These are phyloP conservation scores for Linyphia triangularis DNA, from an alignment of 2,888 invertebrate genomes.

Conservation along the genomic window DNA sequence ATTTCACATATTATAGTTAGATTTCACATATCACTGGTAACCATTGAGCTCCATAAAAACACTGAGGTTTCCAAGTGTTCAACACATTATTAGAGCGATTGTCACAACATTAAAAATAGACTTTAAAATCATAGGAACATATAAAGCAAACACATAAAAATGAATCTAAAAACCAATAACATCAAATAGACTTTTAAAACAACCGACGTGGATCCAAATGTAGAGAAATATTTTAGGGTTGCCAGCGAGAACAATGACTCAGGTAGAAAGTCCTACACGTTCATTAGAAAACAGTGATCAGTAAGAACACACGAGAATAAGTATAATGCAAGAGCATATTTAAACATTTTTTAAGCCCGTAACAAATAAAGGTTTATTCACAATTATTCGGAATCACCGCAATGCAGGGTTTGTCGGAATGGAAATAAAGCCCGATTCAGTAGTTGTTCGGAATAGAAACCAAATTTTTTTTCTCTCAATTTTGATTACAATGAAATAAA, in stretches of 20 bases:
- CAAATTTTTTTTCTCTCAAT: too few relatives aligned
- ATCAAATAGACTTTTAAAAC: neutral
- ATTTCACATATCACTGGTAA: conserved; percentile 45
- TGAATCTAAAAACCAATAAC: conserved; percentile 3
- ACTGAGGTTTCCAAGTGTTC: conserved; percentile 45
- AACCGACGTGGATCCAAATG: neutral
- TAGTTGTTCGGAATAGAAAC: too few relatives aligned
- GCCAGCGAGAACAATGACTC: too few relatives aligned
- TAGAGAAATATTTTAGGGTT: neutral
- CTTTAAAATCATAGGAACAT: conserved; percentile 36
- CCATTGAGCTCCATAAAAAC: conserved; percentile 41
- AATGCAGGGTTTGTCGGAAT: too few relatives aligned
- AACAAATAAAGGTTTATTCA: too few relatives aligned
- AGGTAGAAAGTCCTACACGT: neutral
- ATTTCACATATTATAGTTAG: too few relatives aligned
- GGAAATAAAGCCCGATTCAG: too few relatives aligned
- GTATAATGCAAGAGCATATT: neutral
- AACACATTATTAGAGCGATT: conserved; percentile 53
- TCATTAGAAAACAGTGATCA: neutral
- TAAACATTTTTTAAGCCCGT: too few relatives aligned
- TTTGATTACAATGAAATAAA: too few relatives aligned
- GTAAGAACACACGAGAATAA: neutral
- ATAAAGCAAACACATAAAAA: conserved; percentile 24
- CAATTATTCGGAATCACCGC: too few relatives aligned
- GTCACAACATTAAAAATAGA: conserved; percentile 51